Evolutionary conservation across 2,888 invertebrate genomes (phyloP), one percentile per base, ranked within the genome.

Genomic region (Adineta ricciae): DNA sequence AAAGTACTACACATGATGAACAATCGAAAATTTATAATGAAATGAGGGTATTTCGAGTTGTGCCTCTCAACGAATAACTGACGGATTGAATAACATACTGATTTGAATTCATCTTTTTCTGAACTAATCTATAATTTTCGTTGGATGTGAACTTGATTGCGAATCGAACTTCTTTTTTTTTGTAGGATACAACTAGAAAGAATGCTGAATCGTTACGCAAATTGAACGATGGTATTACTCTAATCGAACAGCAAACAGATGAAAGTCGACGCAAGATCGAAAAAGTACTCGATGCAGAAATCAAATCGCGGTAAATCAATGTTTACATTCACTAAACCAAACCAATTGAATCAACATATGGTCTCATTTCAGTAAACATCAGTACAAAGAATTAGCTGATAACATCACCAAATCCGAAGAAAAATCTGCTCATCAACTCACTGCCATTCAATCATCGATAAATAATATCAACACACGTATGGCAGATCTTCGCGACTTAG

Each of bases 281-380:
- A 85, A 90, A 90, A 87, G 87, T 90, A 24, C 87, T 90, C 78
- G 87, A 88, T 54, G 90, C 90, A 38, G 90, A 90, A 87, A 90
- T 90, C 56, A 89, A 89, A 86, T 89, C 90, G 78, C 88, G 90
- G 90, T 90, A 86, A 19, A 32, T 32, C 14, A 0, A 64, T 3
- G 1, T 64, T 64, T 32, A 27, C 19, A 50, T 19, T 50, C 14
- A 50, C 9, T 19, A 19, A 19, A 19, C 9, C 2, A 50, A 9
- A 50, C 19, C 19, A 19, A n/a, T n/a, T 50, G 19, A 19, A 46
- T 38, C 21, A 36, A 41, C 0, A 41, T 38, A 38, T 41, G 1
- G 14, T 78, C 24, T 41, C 41, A 41, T 38, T 78, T n/a, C 41
- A 78, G 78, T 11, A 78, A 78, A 78, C 41, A 41, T n/a, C 78